phyloP scores from a whole-genome alignment of 2,113 vertebrate species.

The Microcebus murinus region DNA sequence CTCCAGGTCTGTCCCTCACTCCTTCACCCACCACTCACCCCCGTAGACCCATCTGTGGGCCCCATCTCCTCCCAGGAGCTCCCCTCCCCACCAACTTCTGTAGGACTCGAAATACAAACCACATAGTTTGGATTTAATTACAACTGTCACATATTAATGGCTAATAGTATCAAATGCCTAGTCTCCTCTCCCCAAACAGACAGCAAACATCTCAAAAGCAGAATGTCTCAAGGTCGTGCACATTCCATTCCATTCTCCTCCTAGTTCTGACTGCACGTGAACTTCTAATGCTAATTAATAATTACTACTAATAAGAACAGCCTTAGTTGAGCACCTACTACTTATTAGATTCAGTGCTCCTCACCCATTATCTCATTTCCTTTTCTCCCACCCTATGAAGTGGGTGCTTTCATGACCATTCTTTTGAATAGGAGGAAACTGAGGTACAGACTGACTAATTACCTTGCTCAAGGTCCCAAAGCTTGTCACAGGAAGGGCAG shows the following conservation, averaged over 20 bases:
- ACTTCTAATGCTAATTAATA: not conserved
- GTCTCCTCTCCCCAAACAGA: not conserved
- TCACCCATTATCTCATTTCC: not conserved
- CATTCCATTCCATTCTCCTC: not conserved
- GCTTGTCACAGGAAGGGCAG: not conserved
- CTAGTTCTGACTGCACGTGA: not conserved
- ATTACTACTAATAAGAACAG: not conserved
- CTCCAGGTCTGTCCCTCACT: not conserved
- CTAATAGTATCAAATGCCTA: not conserved
- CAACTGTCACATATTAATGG: not conserved
- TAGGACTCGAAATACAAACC: not conserved
- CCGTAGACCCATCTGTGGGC: not conserved
- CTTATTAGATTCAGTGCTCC: not conserved
- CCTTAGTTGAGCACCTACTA: not conserved
- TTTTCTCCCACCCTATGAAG: not conserved
- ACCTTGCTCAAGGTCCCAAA: not conserved
- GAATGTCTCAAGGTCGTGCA: not conserved
- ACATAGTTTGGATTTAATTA: not conserved
- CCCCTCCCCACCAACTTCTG: not conserved
- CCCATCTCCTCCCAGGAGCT: not conserved
- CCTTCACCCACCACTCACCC: not conserved
- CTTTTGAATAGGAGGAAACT: not conserved
- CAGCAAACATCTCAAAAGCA: not conserved
- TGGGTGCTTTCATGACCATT: not conserved
- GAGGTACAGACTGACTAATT: not conserved